Percentiles rank a stretch among this genome's conserved stretches.
phyloP scores from a whole-genome alignment of 2,797 vertebrate genomes.

The Peromyscus eremicus region DNA sequence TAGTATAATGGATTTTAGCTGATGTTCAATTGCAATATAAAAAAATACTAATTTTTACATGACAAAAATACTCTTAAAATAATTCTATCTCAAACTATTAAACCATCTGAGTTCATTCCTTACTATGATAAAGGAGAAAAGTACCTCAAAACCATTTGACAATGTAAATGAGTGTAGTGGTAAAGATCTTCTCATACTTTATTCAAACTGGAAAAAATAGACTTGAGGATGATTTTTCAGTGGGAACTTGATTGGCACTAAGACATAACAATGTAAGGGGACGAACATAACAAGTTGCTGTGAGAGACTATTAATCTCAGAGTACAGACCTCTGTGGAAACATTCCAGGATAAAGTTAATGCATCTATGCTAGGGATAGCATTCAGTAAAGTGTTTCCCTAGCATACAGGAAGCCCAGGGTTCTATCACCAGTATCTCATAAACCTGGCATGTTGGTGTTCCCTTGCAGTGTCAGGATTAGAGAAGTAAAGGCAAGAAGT shows the following conservation, averaged over 20 bases:
- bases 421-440: not conserved
- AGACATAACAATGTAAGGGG: not conserved
- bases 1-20: not conserved
- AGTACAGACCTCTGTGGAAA: not conserved
- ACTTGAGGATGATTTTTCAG: not conserved
- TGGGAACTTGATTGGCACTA: not conserved
- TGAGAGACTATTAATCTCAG: not conserved
- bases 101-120: not conserved
- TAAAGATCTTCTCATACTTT: not conserved
- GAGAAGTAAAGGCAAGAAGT: not conserved
- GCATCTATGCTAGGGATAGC: not conserved
- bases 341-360: not conserved
- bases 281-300: not conserved
- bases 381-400: not conserved
- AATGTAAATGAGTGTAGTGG: not conserved
- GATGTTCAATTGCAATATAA: not conserved
- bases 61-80: not conserved
- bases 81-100: not conserved
- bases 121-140: not conserved
- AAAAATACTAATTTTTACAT: not conserved
- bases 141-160: not conserved
- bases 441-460: too few species aligned
- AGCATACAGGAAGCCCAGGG: not conserved
- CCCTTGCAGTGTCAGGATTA: not conserved
- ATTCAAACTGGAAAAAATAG: not conserved